Evolutionary conservation across 2,113 vertebrate species (phyloP), one percentile per base, ranked within the genome.

Genomic region (Zosterops borbonicus): DNA sequence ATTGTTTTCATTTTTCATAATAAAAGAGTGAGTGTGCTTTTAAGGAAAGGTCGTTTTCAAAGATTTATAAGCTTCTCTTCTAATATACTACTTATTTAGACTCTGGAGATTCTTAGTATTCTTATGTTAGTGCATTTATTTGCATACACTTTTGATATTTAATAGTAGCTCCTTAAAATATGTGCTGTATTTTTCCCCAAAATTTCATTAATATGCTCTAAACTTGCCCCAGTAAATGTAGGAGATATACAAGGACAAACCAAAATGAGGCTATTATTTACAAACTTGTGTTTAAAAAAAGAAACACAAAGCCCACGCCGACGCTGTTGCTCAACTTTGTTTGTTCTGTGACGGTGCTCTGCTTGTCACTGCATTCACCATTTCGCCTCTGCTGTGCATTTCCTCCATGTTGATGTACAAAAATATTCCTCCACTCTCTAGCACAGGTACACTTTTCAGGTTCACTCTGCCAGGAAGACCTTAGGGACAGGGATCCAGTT

Each of bases 371-470:
- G 95, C 64, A 78, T 78, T 93, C 96, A 93, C 91, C 68, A 74
- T 70, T 96, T 95, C 73, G 60, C 58, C 39, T 92, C 83, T 81
- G 86, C 83, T 63, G 71, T 49, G 68, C n/a, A 90, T 93, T 87
- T 95, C 94, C 95, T 97, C 91, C 96, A 97, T 92, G 89, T 91
- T 94, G 80, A 74, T 55, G 60, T 42, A 78, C 76, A 92, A 62
- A 88, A 90, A 89, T 14, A 88, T n/a, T 63, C 73, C 83, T 89
- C 42, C 33, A 81, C 79, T 88, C 73, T 75, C 73, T 31, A 92
- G 94, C 80, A 89, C 92, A 87, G 76, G 44, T 71, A 60, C 0
- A 0, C 56, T 89, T 83, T 90, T 90, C 42, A 90, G 60, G 83
- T 59, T 93, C 39, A 35, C 12, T 59, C 60, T 55, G 25, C 33